Base-by-base conservation (phyloP, 1,140 invertebrate species). In the Bombus breviceps region DNA sequence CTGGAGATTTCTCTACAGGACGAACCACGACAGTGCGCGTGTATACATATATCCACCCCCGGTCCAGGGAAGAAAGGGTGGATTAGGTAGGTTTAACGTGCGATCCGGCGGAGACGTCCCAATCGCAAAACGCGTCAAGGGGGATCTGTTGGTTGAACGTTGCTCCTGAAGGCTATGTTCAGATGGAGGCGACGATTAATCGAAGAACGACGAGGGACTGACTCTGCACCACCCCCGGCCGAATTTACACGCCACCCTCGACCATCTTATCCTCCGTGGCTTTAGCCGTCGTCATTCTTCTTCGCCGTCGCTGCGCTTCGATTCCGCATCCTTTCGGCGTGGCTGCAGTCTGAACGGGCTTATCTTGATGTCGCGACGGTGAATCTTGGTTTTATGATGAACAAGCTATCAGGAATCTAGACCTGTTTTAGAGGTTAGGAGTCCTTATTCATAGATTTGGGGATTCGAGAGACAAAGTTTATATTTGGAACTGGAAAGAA, bases 41-140 rank as follows among this genome's bases (percentile, higher is more conserved):
- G 18, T 53, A 53, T 53, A 53, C 47, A 53, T 28, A 71, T 18
- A n/a, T 22, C 39, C 22, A 34, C 1, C 28, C 39, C 1, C 1
- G 1, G 22, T 39, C 34, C 12, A 39, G 53, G 43, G 41, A 34
- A 53, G 73, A 87, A 83, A 62, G 59, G 83, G 86, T 91, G 75
- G 84, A 90, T 90, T 88, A 91, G 81, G 86, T 83, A 59, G 84
- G 78, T 91, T 90, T 91, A 90, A 86, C 89, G 89, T 76, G 71
- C 75, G 88, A 89, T 89, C 73, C 75, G 59, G 74, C 34, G 72
- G 81, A 85, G 84, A 81, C 86, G 77, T 88, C 89, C 88, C 89
- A 88, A 91, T 91, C 89, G 89, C 86, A 81, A 77, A 53, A 84
- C 79, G 86, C 86, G 81, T 90, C 89, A 84, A 90, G 86, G 72